A percentile compares a stretch with the other conserved stretches of the same genome.
phyloP scores from a whole-genome alignment of 2,888 invertebrate genomes.

The Tridacna gigas region DNA sequence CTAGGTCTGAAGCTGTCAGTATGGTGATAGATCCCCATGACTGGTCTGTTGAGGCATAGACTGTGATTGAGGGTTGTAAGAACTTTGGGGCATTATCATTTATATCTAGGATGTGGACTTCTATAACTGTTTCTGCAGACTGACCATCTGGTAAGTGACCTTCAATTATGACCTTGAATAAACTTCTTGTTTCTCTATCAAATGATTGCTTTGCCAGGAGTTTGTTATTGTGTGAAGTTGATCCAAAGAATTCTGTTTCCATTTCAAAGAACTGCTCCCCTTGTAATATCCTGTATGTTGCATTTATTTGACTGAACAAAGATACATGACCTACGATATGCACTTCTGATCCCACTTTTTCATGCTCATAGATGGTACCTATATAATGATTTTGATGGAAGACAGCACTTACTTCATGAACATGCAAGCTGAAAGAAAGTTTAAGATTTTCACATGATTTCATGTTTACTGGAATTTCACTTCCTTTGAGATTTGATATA shows the following conservation, averaged over 20 bases:
- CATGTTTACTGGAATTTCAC: conserved; percentile 55
- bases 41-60: conserved; percentile 98
- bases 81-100: conserved; percentile 99
- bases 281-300: conserved; percentile 49
- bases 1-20: conserved; percentile 59
- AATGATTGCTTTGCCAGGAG: conserved; percentile 87
- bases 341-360: conserved; percentile 54
- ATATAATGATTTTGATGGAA: conserved; percentile 64
- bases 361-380: conserved; percentile 66
- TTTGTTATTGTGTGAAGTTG: conserved; percentile 52
- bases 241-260: conserved; percentile 44
- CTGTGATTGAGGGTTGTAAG: conserved; percentile 91
- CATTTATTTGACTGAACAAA: conserved; percentile 36
- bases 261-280: conserved; percentile 42
- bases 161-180: conserved; percentile 90
- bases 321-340: conserved; percentile 59
- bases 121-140: conserved; percentile 48
- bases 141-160: conserved; percentile 55
- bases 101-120: conserved; percentile 90
- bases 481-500: conserved; percentile 59
- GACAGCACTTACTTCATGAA: conserved; percentile 48
- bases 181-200: conserved; percentile 91
- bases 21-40: conserved; percentile 86
- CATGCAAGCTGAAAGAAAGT: conserved; percentile 52
- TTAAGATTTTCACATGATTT: conserved; percentile 46